A percentile compares a stretch with the other conserved stretches of the same genome.
Conservation (phyloP, 2,797 vertebrate species). For the Clarias platycephalus region DNA sequence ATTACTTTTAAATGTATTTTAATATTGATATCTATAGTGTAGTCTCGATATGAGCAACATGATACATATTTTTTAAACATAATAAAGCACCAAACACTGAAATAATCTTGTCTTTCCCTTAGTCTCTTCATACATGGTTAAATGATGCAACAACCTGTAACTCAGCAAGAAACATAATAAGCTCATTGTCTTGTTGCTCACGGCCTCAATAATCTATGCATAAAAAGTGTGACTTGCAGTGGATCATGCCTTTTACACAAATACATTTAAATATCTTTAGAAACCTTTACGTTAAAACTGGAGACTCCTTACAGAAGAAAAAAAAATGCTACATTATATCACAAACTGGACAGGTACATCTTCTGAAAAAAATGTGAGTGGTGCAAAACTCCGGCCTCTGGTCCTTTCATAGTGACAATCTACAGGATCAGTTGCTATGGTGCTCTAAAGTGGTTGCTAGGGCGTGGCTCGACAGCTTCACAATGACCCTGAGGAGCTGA, state of each 20-base stretch:
- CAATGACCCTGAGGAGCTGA: no score
- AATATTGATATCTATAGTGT: not conserved
- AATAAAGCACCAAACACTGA: not conserved
- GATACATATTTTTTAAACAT: not conserved
- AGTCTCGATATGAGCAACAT: not conserved
- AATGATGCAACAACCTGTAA: constrained; percentile 21
- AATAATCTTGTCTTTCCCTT: not conserved
- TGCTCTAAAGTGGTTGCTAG: no score
- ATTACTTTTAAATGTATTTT: not conserved
- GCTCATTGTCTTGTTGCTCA: not conserved
- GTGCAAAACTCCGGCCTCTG: no score
- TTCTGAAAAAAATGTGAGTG: no score
- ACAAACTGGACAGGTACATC: no score
- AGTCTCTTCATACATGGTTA: not conserved
- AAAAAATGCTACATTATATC: not conserved
- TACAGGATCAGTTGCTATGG: no score
- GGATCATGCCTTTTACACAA: not conserved
- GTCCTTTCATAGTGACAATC: no score
- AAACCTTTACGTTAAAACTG: not conserved
- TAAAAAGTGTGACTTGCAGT: not conserved
- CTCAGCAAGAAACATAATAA: not conserved
- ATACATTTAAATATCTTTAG: not conserved
- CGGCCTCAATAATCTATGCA: no score
- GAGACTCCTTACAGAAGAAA: not conserved
- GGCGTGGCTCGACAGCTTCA: no score